Evolutionary conservation across 2,113 vertebrate species (phyloP).

Genomic region (Phaethornis superciliosus): DNA sequence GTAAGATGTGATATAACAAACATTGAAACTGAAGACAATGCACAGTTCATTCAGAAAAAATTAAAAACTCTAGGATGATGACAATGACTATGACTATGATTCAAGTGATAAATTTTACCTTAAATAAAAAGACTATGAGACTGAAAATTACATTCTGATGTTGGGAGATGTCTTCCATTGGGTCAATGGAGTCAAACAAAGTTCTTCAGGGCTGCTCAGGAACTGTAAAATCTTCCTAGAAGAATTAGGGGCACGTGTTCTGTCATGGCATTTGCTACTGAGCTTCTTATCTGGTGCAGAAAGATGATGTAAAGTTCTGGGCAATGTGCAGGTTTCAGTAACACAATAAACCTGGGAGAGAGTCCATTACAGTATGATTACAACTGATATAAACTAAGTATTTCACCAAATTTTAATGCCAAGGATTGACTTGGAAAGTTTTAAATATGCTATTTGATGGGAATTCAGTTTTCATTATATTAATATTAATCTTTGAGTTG

Average conservation of each 20-base stretch:
- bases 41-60: background rate
- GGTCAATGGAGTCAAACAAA: background rate
- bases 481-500: background rate
- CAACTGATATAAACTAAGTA: constrained; percentile 27
- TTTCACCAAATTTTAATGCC: constrained; percentile 23
- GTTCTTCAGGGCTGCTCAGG: background rate
- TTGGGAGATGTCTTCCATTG: background rate
- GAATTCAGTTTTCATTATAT: constrained; percentile 28
- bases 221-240: background rate
- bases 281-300: background rate
- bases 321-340: background rate
- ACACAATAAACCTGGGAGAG: constrained; percentile 4
- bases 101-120: background rate
- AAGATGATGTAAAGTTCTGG: background rate
- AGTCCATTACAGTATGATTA: background rate
- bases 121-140: background rate
- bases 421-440: background rate
- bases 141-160: background rate
- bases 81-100: background rate
- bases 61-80: background rate
- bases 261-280: background rate
- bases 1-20: background rate
- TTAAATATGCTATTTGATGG: background rate
- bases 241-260: background rate
- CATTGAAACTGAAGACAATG: background rate